A percentile compares a stretch with the other conserved stretches of the same genome.
Evolutionary conservation across 2,888 invertebrate species (phyloP).

Genomic region (Limnephilus marmoratus): DNA sequence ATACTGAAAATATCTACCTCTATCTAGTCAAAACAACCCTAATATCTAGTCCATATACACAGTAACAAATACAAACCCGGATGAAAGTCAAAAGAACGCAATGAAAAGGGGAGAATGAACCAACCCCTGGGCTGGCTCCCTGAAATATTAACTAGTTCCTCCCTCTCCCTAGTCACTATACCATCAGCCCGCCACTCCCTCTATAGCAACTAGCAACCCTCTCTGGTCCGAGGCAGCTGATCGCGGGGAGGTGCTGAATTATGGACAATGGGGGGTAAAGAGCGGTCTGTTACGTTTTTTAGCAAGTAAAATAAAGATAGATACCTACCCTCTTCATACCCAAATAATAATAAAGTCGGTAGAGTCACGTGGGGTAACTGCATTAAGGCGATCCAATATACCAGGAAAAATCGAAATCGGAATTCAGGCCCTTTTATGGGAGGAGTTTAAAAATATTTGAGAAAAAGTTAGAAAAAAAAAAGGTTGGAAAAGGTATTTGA

Average conservation of each 20-base stretch:
- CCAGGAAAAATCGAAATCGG: no score
- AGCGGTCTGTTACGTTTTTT: no score
- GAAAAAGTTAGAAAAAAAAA: no score
- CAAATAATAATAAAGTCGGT: neutral
- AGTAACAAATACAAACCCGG: neutral
- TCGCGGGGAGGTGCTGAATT: neutral
- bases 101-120: neutral
- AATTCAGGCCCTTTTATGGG: no score
- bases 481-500: no score
- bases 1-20: no score
- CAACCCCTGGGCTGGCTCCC: constrained; percentile 13
- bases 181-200: neutral
- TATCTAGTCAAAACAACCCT: neutral
- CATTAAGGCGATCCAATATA: no score
- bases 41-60: neutral
- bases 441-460: no score
- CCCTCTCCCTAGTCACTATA: neutral
- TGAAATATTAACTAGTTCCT: constrained; percentile 19
- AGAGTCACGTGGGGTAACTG: no score
- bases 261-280: neutral
- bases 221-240: neutral
- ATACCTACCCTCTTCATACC: neutral
- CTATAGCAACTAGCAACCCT: neutral
- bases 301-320: no score
- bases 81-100: constrained; percentile 23